Evolutionary conservation across 2,888 invertebrate genomes (phyloP), one percentile per base, ranked within the genome.

Genomic region (Sinhomidia bicolor): DNA sequence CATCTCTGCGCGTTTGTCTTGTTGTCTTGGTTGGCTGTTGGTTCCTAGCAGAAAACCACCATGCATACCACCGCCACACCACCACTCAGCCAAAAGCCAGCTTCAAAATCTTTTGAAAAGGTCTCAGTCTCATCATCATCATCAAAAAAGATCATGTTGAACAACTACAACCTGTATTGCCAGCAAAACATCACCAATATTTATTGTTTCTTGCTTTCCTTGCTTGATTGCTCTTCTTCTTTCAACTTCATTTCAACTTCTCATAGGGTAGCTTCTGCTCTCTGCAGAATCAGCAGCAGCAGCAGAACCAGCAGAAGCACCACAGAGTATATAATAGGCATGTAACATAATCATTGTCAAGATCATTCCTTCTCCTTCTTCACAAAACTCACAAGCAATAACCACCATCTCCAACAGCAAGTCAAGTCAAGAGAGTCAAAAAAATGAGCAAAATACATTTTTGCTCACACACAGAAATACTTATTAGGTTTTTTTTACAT

Each of bases 171-270:
- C 88, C 88, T 88, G 88, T 88, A 88, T 84, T 84, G 84, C 88
- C 79, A 84, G 68, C 88, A 88, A 88, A 84, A 84, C 88, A 88
- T 88, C 84, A 84, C 84, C 88, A 88, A 88, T 88, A 88, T 88
- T 88, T 88, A 88, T 88, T 88, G 88, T 88, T 88, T 88, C 88
- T 68, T 68, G 76, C 78, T 78, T 57, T 83, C 65, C 83, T 78
- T 68, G 79, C 88, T 71, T 88, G 88, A 88, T 88, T 88, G 88
- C 88, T 88, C 88, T 83, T 88, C 88, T 88, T 84, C 76, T 80
- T 84, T 83, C 79, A 74, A 26, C 51, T 71, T 68, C 14, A 60
- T 65, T 78, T 85, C 65, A 29, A 47, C 84, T 76, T 78, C 29
- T 29, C 76, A 78, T 17, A 78, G 51, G 76, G 20, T 78, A 54